These are phyloP conservation scores for Trypoxylus dichotomus DNA, from an alignment of 1,140 invertebrate species.

Conservation along the genomic window DNA sequence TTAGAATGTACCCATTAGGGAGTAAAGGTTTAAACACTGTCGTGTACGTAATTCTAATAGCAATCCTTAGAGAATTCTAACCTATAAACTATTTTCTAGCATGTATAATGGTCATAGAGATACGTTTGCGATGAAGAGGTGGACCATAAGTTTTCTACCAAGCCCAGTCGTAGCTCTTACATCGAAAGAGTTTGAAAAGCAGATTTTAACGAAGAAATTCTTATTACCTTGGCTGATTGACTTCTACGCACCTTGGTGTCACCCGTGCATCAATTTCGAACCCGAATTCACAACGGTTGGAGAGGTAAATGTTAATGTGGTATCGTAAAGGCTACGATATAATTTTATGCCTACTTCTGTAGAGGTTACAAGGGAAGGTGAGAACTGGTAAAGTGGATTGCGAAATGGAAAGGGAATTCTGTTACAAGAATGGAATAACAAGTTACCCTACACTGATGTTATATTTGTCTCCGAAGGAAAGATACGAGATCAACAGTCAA, in stretches of 20 bases:
- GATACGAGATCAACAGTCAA: conserved; percentile 42
- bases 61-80: conserved; percentile 39
- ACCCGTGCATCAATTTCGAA: conserved; percentile 70
- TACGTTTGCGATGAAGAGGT: conserved; percentile 60
- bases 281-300: conserved; percentile 70
- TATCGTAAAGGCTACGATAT: not conserved
- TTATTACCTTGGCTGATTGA: conserved; percentile 66
- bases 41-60: conserved; percentile 55
- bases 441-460: conserved; percentile 69
- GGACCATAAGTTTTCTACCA: conserved; percentile 65
- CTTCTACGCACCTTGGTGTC: conserved; percentile 78
- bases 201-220: conserved; percentile 53
- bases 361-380: conserved; percentile 66
- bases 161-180: conserved; percentile 55
- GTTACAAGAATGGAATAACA: conserved; percentile 65
- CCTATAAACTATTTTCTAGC: conserved; percentile 54
- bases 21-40: conserved; percentile 55
- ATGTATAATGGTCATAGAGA: conserved; percentile 65
- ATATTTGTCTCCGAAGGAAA: conserved; percentile 43
- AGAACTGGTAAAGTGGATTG: conserved; percentile 81
- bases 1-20: conserved; percentile 67
- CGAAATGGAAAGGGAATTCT: conserved; percentile 74
- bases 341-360: conserved; percentile 35
- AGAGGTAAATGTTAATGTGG: conserved; percentile 57
- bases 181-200: conserved; percentile 49